These are phyloP conservation scores for Pseudococcus viburni DNA, from an alignment of 2,888 invertebrate species.

Conservation along the genomic window DNA sequence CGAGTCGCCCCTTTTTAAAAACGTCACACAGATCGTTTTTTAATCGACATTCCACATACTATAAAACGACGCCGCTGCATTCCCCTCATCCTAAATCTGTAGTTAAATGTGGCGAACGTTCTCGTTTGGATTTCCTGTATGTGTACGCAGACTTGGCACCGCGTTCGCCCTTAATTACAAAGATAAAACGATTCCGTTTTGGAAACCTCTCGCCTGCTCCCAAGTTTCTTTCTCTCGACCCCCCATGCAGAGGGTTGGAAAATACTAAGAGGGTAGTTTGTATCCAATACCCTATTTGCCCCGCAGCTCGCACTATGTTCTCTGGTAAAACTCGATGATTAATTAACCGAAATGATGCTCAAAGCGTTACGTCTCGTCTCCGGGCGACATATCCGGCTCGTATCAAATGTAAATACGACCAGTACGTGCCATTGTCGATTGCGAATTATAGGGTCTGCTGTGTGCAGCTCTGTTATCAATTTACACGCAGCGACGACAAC, in stretches of 20 bases:
- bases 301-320: not conserved
- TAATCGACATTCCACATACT: slow-evolving; percentile 2
- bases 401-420: not conserved
- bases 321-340: not conserved
- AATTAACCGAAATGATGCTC: slow-evolving; percentile 24
- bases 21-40: slow-evolving; percentile 23
- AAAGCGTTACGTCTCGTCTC: slow-evolving; percentile 14
- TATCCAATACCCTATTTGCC: not conserved
- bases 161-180: slow-evolving; percentile 43
- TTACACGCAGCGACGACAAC: not conserved
- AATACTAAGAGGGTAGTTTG: slow-evolving; percentile 28
- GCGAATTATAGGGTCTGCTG: not conserved
- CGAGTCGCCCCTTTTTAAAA: slow-evolving; percentile 16
- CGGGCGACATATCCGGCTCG: not conserved
- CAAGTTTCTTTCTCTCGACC: not conserved
- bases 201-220: not conserved
- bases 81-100: not conserved
- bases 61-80: not conserved
- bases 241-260: slow-evolving; percentile 10
- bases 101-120: slow-evolving; percentile 36
- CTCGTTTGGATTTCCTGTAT: slow-evolving; percentile 20
- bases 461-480: not conserved
- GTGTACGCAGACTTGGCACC: slow-evolving; percentile 1
- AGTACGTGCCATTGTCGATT: not conserved
- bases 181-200: slow-evolving; percentile 46